Percentiles rank a stretch among this genome's conserved stretches.
Conservation (phyloP, 2,113 vertebrate species). For the Agapornis roseicollis region DNA sequence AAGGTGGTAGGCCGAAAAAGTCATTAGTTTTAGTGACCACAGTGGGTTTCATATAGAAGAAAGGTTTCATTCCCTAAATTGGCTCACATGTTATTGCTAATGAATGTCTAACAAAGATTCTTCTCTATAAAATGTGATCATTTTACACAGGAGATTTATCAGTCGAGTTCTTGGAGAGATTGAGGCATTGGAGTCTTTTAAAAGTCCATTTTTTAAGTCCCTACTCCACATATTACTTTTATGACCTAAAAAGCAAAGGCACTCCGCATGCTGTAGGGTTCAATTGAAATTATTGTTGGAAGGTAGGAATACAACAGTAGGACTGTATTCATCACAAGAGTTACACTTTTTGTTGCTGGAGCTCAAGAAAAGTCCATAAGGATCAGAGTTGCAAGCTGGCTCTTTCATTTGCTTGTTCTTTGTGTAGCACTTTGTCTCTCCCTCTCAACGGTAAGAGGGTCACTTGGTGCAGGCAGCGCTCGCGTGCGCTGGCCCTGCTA, state of each 20-base stretch:
- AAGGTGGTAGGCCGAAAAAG: conserved; percentile 56
- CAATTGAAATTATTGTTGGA: conserved; percentile 74
- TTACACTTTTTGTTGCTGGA: conserved; percentile 65
- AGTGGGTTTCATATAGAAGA: conserved; percentile 61
- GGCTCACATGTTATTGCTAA: conserved; percentile 68
- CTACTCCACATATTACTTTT: conserved; percentile 68
- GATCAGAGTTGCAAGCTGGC: conserved; percentile 66
- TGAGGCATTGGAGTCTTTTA: conserved; percentile 70
- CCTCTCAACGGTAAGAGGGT: conserved; percentile 49
- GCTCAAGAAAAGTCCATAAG: conserved; percentile 65
- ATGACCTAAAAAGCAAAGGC: conserved; percentile 74
- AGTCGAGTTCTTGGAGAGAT: conserved; percentile 66
- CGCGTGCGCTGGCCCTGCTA: background rate
- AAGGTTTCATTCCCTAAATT: conserved; percentile 67
- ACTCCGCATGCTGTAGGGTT: conserved; percentile 71
- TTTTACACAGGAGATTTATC: conserved; percentile 72
- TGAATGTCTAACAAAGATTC: conserved; percentile 71
- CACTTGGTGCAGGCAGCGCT: conserved; percentile 48
- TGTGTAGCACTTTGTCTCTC: conserved; percentile 65
- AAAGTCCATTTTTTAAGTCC: conserved; percentile 70
- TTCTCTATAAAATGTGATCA: conserved; percentile 70
- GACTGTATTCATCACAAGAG: conserved; percentile 70
- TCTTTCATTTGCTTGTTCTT: conserved; percentile 64
- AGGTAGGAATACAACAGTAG: conserved; percentile 70
- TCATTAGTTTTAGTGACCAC: conserved; percentile 69